Evolutionary conservation across 2,888 invertebrate genomes (phyloP).

Genomic region (Ochlodes sylvanus): DNA sequence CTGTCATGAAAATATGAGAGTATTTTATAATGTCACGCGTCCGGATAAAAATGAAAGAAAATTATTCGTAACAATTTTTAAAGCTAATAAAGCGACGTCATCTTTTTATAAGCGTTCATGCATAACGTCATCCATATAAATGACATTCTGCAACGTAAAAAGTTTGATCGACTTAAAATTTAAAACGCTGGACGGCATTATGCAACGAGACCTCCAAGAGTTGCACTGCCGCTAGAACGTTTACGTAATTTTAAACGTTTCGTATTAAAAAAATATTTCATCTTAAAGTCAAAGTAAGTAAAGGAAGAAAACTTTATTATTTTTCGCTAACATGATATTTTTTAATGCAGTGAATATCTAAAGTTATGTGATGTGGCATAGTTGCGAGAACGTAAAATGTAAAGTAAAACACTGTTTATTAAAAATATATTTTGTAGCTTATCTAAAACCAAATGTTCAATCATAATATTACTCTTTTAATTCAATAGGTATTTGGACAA

Average conservation of each 20-base stretch:
- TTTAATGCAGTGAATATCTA: neutral
- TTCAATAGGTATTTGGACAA: no score
- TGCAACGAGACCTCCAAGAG: slow-evolving; percentile 36
- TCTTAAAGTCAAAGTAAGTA: slow-evolving; percentile 24
- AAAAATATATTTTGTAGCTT: no score
- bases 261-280: slow-evolving; percentile 28
- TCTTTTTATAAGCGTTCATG: slow-evolving; percentile 36
- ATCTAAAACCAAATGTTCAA: no score
- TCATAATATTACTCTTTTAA: no score
- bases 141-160: slow-evolving; percentile 28
- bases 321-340: neutral
- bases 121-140: slow-evolving; percentile 36
- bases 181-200: slow-evolving; percentile 34
- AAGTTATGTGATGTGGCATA: neutral
- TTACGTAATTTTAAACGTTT: slow-evolving; percentile 35
- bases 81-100: slow-evolving; percentile 28
- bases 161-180: slow-evolving; percentile 37
- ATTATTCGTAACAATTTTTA: slow-evolving; percentile 21
- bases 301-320: slow-evolving; percentile 9
- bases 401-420: no score
- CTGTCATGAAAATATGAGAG: slow-evolving; percentile 15
- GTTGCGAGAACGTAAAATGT: no score
- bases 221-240: slow-evolving; percentile 24
- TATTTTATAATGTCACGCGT: slow-evolving; percentile 15
- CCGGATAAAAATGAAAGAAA: slow-evolving; percentile 14